Evolutionary conservation across 2,888 invertebrate genomes (phyloP).

Genomic region (Mesorhabditis spiculigera): DNA sequence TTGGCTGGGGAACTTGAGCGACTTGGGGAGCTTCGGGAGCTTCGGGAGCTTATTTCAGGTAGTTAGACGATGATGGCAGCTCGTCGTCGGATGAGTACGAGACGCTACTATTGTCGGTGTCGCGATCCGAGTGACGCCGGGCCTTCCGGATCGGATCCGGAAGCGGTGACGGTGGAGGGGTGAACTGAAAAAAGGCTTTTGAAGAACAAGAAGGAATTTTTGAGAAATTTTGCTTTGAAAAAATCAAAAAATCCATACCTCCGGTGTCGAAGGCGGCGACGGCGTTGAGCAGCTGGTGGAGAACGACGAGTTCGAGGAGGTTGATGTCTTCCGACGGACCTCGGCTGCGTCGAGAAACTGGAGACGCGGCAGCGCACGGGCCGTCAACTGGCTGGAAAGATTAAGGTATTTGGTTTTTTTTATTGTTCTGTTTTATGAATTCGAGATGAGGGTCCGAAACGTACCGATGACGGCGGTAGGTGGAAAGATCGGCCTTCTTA

Average conservation of each 20-base stretch:
- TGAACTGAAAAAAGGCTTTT: neutral
- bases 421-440: no score
- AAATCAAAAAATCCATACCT: neutral
- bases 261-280: neutral
- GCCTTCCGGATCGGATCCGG: neutral
- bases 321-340: neutral
- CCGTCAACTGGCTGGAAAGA: neutral
- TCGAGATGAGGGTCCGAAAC: no score
- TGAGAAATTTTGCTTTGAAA: no score
- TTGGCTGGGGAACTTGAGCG: no score
- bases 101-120: no score
- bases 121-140: neutral
- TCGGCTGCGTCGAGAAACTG: neutral
- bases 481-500: no score
- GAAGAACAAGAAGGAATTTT: neutral
- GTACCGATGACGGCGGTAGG: no score
- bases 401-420: neutral
- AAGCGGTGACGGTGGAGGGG: neutral
- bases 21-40: no score
- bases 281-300: neutral
- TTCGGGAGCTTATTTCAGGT: no score
- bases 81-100: no score
- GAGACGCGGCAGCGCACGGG: conserved; percentile 5
- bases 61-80: no score
- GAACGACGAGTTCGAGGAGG: neutral